Evolutionary conservation across 2,888 invertebrate species (phyloP).

Genomic region (Trypoxylon attenuatum): DNA sequence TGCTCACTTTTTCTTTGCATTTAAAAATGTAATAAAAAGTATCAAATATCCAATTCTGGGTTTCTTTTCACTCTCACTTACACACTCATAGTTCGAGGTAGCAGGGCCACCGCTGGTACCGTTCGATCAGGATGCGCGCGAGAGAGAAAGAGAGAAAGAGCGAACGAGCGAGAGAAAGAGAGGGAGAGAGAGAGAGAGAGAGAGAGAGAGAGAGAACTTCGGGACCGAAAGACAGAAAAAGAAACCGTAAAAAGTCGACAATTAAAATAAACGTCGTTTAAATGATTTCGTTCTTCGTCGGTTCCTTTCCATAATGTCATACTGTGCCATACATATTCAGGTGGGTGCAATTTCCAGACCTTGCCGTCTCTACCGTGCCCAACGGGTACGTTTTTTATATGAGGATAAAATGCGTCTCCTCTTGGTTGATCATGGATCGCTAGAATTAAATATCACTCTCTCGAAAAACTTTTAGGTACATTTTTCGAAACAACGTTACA

Average conservation of each 20-base stretch:
- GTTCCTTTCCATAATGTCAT: conserved; percentile 18
- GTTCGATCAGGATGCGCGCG: not conserved
- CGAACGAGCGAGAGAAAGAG: not conserved
- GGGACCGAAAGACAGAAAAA: not conserved
- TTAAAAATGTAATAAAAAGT: conserved; percentile 46
- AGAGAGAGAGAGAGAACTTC: not conserved
- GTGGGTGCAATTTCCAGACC: too few relatives aligned
- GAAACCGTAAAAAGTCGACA: too few relatives aligned
- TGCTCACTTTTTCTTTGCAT: conserved; percentile 33
- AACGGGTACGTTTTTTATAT: too few relatives aligned
- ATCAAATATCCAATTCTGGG: conserved; percentile 38
- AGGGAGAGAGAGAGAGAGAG: not conserved
- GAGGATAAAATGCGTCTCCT: too few relatives aligned
- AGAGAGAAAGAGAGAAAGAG: not conserved
- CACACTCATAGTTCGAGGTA: conserved; percentile 3
- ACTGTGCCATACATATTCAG: conserved; percentile 45
- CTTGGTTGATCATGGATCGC: too few relatives aligned
- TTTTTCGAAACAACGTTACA: too few relatives aligned
- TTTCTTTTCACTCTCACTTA: conserved; percentile 38
- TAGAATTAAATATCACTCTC: too few relatives aligned
- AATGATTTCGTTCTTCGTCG: not conserved
- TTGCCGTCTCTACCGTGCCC: too few relatives aligned
- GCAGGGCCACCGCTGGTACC: not conserved
- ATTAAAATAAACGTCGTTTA: too few relatives aligned
- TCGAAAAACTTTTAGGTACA: too few relatives aligned